These are phyloP conservation scores for Hydropsyche betteni DNA, from an alignment of 2,888 invertebrate genomes.

Conservation along the genomic window DNA sequence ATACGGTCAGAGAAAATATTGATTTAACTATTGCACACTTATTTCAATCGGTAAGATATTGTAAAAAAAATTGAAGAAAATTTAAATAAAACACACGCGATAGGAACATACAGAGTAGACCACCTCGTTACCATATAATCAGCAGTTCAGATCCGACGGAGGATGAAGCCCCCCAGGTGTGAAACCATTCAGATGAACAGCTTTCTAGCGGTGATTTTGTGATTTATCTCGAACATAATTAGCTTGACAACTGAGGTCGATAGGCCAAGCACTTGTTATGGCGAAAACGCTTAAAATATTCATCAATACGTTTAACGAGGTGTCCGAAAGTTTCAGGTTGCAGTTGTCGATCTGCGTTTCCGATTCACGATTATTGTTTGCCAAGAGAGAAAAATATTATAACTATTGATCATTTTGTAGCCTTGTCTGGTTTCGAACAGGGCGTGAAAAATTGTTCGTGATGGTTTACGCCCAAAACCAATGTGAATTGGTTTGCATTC, in stretches of 20 bases:
- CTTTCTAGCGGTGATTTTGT: slow-evolving; percentile 27
- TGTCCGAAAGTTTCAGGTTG: too few relatives aligned
- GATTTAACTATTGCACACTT: slow-evolving; percentile 14
- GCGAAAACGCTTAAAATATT: too few relatives aligned
- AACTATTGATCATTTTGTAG: slow-evolving; percentile 12
- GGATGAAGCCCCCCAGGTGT: slow-evolving; percentile 27
- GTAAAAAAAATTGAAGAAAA: neutral
- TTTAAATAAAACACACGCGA: neutral
- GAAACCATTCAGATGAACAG: slow-evolving; percentile 24
- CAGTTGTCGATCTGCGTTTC: too few relatives aligned
- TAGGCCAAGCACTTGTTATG: slow-evolving; percentile 12
- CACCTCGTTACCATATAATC: slow-evolving; percentile 28
- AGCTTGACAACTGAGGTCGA: slow-evolving; percentile 35
- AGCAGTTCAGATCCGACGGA: slow-evolving; percentile 12
- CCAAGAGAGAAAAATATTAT: neutral
- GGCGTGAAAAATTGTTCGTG: slow-evolving; percentile 40
- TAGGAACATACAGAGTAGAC: neutral
- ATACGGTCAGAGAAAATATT: slow-evolving; percentile 32
- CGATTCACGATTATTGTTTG: too few relatives aligned
- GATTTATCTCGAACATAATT: slow-evolving; percentile 37
- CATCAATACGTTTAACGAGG: too few relatives aligned
- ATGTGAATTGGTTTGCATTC: slow-evolving; percentile 25
- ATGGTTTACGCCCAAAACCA: slow-evolving; percentile 37
- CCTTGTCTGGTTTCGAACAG: slow-evolving; percentile 33
- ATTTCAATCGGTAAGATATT: neutral